Conservation (phyloP, 2,797 vertebrate species). For the Crax fasciolata region DNA sequence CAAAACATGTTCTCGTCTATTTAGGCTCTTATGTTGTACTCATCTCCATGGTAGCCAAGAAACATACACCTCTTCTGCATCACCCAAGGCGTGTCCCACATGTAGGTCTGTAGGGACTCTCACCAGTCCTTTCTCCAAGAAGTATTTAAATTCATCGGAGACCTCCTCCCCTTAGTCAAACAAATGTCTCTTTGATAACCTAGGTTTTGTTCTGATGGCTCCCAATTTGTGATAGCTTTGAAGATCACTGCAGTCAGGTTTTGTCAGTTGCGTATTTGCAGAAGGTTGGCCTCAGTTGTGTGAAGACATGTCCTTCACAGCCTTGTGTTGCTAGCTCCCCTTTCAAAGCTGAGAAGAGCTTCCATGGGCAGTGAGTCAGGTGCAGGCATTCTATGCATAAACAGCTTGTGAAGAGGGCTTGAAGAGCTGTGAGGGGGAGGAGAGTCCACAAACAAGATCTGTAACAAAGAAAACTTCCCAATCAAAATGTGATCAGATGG, state of each 20-base stretch:
- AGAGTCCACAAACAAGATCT: conserved; percentile 16
- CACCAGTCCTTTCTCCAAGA: not conserved
- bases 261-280: not conserved
- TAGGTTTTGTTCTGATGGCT: not conserved
- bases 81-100: not conserved
- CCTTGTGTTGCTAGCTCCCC: not conserved
- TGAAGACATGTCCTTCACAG: not conserved
- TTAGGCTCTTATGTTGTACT: conserved; percentile 8
- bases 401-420: conserved; percentile 27
- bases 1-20: conserved; percentile 14
- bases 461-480: conserved; percentile 50
- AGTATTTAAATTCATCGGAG: not conserved
- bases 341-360: not conserved
- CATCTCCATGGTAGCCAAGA: conserved; percentile 21
- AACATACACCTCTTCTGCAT: not conserved
- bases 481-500: conserved; percentile 65
- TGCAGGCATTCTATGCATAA: not conserved
- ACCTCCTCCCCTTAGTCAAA: not conserved
- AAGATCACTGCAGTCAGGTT: not conserved
- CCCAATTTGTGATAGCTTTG: not conserved
- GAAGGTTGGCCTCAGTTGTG: not conserved
- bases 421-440: conserved; percentile 55
- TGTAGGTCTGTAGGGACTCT: not conserved
- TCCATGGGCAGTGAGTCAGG: not conserved
- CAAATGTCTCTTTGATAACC: not conserved